Percentiles rank a stretch among this genome's conserved stretches.
These are phyloP conservation scores for Gambelia wislizenii DNA, from an alignment of 2,797 vertebrate genomes.

Conservation along the genomic window DNA sequence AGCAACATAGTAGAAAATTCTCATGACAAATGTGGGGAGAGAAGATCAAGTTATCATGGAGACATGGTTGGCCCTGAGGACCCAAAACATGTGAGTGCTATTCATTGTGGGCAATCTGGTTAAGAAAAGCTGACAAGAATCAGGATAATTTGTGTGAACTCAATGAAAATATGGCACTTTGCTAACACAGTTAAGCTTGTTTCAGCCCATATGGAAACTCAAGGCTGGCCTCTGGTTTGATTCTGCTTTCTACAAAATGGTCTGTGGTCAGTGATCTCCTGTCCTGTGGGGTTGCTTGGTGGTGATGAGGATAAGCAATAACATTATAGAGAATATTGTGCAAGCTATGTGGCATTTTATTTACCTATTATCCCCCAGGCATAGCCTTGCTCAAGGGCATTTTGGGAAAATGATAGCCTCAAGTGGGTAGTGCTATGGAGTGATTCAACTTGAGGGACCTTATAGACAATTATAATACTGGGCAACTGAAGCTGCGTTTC, in stretches of 20 bases:
- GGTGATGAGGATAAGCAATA: neutral
- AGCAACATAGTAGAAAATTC: neutral
- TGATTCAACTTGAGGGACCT: neutral
- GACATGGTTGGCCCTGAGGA: neutral
- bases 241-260: neutral
- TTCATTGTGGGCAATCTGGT: neutral
- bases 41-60: neutral
- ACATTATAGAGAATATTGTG: neutral
- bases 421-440: neutral
- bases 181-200: neutral
- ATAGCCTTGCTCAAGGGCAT: neutral
- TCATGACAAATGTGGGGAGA: neutral
- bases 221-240: neutral
- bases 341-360: neutral
- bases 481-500: too few relatives aligned
- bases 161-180: neutral
- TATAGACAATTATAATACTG: too few relatives aligned
- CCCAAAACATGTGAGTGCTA: neutral
- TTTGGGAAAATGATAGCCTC: too few relatives aligned
- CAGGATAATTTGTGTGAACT: neutral
- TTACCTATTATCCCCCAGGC: neutral
- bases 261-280: neutral
- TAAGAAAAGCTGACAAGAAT: neutral
- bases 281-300: neutral
- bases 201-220: neutral